Evolutionary conservation across 2,888 invertebrate genomes (phyloP).

Genomic region (Philhelius pedissequus): DNA sequence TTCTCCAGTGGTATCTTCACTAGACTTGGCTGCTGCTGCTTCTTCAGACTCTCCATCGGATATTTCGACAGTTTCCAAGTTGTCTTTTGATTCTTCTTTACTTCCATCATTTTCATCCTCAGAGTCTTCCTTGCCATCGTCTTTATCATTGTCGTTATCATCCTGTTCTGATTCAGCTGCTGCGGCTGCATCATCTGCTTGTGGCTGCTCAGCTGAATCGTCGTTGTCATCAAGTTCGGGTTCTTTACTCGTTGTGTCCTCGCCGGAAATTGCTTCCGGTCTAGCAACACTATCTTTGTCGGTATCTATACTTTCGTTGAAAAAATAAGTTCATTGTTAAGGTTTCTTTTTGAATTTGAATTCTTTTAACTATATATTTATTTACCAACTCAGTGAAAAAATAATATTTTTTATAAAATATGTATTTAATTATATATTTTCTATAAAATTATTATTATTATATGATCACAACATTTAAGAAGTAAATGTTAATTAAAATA

Average conservation of each 20-base stretch:
- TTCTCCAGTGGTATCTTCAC: slow-evolving; percentile 62
- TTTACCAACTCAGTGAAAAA: neutral
- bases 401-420: neutral
- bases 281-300: slow-evolving; percentile 70
- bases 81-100: slow-evolving; percentile 70
- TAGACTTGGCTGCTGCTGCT: slow-evolving; percentile 72
- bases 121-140: slow-evolving; percentile 69
- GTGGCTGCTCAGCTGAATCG: slow-evolving; percentile 64
- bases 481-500: too few relatives aligned
- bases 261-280: slow-evolving; percentile 72
- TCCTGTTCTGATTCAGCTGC: slow-evolving; percentile 69
- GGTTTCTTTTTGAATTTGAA: neutral
- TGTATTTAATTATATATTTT: too few relatives aligned
- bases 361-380: too few relatives aligned
- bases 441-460: too few relatives aligned
- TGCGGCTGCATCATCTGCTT: slow-evolving; percentile 70
- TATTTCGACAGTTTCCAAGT: slow-evolving; percentile 75
- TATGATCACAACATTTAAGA: too few relatives aligned
- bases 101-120: slow-evolving; percentile 43
- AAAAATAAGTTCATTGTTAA: slow-evolving; percentile 19
- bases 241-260: slow-evolving; percentile 77
- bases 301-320: slow-evolving; percentile 59
- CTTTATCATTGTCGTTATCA: slow-evolving; percentile 72
- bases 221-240: slow-evolving; percentile 76
- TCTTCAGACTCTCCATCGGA: slow-evolving; percentile 75